Evolutionary conservation across 2,113 vertebrate genomes (phyloP), one percentile per base, ranked within the genome.

Genomic region (Holacanthus passer): DNA sequence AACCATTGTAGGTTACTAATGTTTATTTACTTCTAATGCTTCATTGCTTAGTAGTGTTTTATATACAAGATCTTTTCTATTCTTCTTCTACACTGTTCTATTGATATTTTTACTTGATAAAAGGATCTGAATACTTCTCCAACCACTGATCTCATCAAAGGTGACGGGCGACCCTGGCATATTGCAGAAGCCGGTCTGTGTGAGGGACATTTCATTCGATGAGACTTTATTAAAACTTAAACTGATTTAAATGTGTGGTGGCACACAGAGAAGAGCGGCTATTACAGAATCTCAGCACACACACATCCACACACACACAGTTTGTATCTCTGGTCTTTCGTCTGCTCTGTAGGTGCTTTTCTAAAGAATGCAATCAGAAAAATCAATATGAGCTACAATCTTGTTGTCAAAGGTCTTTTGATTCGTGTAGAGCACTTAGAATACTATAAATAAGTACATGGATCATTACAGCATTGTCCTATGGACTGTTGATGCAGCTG

Each of bases 401-500:
- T n/a, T 53, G 35, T 60, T 56, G 41, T 35, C 45, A 60, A 52
- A 45, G 24, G 43, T 48, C 50, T 37, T 27, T 45, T 52, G 47
- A 77, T 85, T 67, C 9, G 45, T 71, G 45, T 29, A 19, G 45
- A 29, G 53, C 24, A 55, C 55, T 78, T 75, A 27, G 9, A 19
- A 62, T 50, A 10, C 59, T 73, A 48, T 8, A 48, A 64, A 70
- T 22, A 72, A 68, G 47, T 71, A 14, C 52, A 53, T 9, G 37
- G 35, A 80, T 79, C 48, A 76, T 58, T 73, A n/a, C 35, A 56
- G 66, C 24, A 2, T 52, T 67, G 53, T 75, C 74, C 22, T 22
- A 10, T 45, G 50, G 35, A 48, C 52, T 24, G 53, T 52, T 20
- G 29, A 67, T 27, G 13, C 53, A 22, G 53, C 52, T 47, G 60